Conservation (phyloP, 64 coral and sea anemone species). For the Anthopleura sola region DNA sequence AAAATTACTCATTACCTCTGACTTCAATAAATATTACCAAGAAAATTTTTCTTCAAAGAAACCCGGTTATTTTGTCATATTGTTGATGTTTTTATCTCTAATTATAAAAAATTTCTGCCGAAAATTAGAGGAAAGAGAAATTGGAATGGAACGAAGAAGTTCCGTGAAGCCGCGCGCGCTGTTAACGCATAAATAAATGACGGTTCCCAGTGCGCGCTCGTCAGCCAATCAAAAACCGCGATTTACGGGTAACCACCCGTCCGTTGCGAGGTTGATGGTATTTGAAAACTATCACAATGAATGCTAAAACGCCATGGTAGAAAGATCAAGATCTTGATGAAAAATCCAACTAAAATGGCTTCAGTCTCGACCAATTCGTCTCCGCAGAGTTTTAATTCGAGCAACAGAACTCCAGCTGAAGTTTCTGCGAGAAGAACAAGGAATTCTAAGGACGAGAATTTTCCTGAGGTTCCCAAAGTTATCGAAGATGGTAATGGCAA, state of each 20-base stretch:
- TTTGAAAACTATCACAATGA: constrained; percentile 65
- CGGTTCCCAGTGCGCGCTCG: constrained; percentile 63
- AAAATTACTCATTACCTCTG: background rate
- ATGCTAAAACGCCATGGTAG: constrained; percentile 16
- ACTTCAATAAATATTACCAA: background rate
- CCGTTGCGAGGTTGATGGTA: constrained; percentile 69
- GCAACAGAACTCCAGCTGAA: background rate
- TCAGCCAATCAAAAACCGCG: constrained; percentile 59
- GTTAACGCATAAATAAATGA: constrained; percentile 76
- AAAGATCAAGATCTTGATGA: constrained; percentile 21
- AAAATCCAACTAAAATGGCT: constrained; percentile 54
- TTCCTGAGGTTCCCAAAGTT: constrained; percentile 94
- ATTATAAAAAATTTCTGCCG: background rate
- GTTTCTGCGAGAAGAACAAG: background rate
- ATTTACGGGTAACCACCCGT: constrained; percentile 78
- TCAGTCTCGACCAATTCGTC: constrained; percentile 56
- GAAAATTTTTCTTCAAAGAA: background rate
- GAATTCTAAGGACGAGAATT: constrained; percentile 15
- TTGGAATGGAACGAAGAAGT: background rate
- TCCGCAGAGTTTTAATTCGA: background rate
- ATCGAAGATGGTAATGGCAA: constrained; percentile 86
- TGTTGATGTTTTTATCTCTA: background rate
- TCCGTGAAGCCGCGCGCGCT: constrained; percentile 23
- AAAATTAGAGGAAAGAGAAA: background rate
- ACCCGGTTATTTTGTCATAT: background rate